These are phyloP conservation scores for Pica pica DNA, from an alignment of 2,113 vertebrate genomes.

Conservation along the genomic window DNA sequence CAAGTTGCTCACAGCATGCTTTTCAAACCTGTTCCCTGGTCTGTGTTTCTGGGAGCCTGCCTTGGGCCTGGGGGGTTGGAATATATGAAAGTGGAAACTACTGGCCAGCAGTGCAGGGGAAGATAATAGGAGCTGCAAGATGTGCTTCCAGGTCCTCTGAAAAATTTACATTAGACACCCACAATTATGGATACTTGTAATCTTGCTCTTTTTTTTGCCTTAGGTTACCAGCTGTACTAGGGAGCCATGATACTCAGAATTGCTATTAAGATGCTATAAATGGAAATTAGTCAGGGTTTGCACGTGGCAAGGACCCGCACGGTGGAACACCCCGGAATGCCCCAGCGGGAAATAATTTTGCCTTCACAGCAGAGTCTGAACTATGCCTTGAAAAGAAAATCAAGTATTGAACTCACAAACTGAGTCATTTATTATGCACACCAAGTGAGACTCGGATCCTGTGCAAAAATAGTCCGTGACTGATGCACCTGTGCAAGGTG, in stretches of 20 bases:
- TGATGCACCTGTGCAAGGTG: conserved; percentile 41
- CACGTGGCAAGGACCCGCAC: not conserved
- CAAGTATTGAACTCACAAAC: conserved; percentile 8
- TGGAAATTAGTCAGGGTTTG: not conserved
- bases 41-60: not conserved
- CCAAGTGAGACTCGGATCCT: not conserved
- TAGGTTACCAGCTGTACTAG: not conserved
- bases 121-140: not conserved
- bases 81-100: not conserved
- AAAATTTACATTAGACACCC: not conserved
- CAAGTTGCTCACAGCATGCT: not conserved
- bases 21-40: not conserved
- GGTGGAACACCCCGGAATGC: not conserved
- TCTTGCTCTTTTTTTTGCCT: not conserved
- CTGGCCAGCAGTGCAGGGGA: not conserved
- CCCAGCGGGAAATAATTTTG: not conserved
- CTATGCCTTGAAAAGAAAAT: conserved; percentile 1
- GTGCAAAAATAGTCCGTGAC: conserved; percentile 33
- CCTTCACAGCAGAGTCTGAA: not conserved
- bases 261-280: not conserved
- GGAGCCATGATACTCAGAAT: not conserved
- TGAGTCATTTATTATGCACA: not conserved
- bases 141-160: not conserved
- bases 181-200: not conserved
- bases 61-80: not conserved